Evolutionary conservation across 1,140 invertebrate genomes (phyloP).

Genomic region (Periplaneta americana): DNA sequence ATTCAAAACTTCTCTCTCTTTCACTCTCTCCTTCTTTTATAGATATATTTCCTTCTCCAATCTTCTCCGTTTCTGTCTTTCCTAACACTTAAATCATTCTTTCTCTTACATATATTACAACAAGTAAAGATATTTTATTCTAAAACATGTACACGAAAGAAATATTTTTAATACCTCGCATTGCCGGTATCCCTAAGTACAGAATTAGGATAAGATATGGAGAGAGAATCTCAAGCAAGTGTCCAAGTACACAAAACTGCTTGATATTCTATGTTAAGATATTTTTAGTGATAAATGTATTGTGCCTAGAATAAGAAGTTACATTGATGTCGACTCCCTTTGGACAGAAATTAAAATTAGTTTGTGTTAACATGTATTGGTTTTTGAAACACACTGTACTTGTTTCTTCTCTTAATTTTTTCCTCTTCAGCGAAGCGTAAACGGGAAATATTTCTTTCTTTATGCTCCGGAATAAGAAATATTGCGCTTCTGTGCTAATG

Average conservation of each 20-base stretch:
- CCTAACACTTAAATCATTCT: background rate
- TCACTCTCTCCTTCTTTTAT: background rate
- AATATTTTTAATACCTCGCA: background rate
- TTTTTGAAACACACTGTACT: too few relatives aligned
- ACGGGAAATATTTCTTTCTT: too few relatives aligned
- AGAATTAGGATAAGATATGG: background rate
- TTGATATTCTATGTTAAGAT: background rate
- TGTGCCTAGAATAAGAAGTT: background rate
- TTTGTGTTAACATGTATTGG: too few relatives aligned
- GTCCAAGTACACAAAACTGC: background rate
- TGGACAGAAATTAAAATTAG: too few relatives aligned
- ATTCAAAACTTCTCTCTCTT: background rate
- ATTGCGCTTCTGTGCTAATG: too few relatives aligned
- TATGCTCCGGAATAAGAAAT: too few relatives aligned
- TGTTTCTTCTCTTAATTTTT: too few relatives aligned
- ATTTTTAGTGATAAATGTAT: background rate
- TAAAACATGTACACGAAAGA: background rate
- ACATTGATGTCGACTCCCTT: background rate
- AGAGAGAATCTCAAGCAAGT: background rate
- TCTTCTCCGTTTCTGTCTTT: background rate
- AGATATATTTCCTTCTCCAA: background rate
- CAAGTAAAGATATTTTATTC: background rate
- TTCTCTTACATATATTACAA: background rate
- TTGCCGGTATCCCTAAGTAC: background rate
- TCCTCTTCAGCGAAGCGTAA: too few relatives aligned